These are phyloP conservation scores for Heliconius nattereri DNA, from an alignment of 1,140 invertebrate species.

Conservation along the genomic window DNA sequence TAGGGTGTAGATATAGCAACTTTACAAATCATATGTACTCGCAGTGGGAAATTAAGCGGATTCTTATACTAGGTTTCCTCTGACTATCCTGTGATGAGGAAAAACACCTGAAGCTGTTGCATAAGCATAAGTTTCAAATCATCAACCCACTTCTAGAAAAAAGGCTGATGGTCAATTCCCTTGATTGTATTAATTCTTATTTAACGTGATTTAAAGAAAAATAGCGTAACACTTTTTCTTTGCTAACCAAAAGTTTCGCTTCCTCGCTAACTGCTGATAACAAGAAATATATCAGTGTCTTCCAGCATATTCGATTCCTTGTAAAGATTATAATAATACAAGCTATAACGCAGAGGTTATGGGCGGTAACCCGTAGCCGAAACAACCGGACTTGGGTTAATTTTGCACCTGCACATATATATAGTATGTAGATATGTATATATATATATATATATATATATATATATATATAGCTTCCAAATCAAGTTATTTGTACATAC, in stretches of 20 bases:
- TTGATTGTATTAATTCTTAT: no score
- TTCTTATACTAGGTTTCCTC: no score
- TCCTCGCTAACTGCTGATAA: no score
- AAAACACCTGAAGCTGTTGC: no score
- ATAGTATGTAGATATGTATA: conserved; percentile 38
- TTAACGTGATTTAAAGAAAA: no score
- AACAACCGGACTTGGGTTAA: conserved; percentile 66
- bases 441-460: conserved; percentile 4
- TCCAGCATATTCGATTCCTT: conserved; percentile 38
- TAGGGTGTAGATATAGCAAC: no score
- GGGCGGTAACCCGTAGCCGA: conserved; percentile 59
- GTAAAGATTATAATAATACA: conserved; percentile 70
- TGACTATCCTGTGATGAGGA: no score
- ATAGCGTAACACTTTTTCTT: background rate
- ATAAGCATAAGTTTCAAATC: no score
- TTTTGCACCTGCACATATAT: conserved; percentile 70
- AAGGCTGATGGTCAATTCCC: no score
- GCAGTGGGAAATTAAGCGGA: no score
- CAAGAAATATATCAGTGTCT: background rate
- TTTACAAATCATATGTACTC: no score
- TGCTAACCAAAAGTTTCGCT: background rate
- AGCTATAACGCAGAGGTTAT: conserved; percentile 66
- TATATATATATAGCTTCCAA: background rate
- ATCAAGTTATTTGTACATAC: conserved; percentile 2
- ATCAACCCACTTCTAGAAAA: no score